phyloP scores from a whole-genome alignment of 2,113 vertebrate genomes.

The Podocnemis expansa region DNA sequence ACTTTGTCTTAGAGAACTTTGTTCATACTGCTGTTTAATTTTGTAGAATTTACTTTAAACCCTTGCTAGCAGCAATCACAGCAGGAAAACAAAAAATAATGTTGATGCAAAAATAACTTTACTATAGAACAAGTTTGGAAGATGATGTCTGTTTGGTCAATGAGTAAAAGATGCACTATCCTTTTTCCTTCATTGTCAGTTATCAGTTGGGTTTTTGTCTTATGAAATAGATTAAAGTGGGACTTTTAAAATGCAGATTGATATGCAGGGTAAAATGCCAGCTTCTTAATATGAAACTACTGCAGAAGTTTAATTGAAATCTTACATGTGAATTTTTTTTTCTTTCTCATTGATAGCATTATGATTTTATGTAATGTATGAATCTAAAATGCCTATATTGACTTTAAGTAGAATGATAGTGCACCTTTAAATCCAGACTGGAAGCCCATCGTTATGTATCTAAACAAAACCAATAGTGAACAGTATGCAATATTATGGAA shows the following conservation, averaged over 20 bases:
- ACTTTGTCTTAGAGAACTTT: conserved; percentile 62
- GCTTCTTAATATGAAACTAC: background rate
- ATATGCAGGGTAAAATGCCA: background rate
- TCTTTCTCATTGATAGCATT: conserved; percentile 15
- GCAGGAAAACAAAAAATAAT: conserved; percentile 18
- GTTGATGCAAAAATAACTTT: conserved; percentile 61
- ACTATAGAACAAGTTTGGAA: conserved; percentile 70
- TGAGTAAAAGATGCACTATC: conserved; percentile 68
- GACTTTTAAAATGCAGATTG: background rate
- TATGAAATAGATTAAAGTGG: background rate
- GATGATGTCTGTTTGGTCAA: conserved; percentile 51
- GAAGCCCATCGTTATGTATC: conserved; percentile 53
- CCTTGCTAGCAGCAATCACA: conserved; percentile 62
- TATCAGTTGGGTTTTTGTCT: conserved; percentile 14
- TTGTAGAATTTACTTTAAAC: conserved; percentile 67
- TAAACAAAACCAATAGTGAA: conserved; percentile 61
- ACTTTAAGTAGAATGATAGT: conserved; percentile 52
- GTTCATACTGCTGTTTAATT: conserved; percentile 68
- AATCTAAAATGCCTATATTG: background rate
- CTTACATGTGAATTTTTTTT: conserved; percentile 14
- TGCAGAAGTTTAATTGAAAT: conserved; percentile 11
- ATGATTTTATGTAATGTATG: conserved; percentile 17
- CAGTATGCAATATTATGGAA: conserved; percentile 80
- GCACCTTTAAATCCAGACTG: conserved; percentile 65
- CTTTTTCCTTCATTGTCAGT: conserved; percentile 36